A percentile compares a stretch with the other conserved stretches of the same genome.
Conservation (phyloP, 37 sponge, comb jelly and placozoan genomes). For the Cliona cf. orientalis region DNA sequence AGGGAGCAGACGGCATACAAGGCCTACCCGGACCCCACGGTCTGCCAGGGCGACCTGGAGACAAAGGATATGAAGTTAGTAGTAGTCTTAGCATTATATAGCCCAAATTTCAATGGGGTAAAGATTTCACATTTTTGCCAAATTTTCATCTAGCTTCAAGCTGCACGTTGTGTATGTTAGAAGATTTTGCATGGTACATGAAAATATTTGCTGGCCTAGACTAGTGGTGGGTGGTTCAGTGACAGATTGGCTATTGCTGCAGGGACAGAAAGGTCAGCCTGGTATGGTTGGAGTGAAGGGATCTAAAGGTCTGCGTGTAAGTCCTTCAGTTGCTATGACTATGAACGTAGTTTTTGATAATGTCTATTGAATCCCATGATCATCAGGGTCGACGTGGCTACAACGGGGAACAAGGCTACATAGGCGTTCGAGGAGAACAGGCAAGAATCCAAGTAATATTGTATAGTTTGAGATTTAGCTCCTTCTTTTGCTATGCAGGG, state of each 20-base stretch:
- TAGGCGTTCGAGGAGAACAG: not conserved
- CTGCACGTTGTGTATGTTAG: not conserved
- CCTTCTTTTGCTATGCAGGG: not conserved
- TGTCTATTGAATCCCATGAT: not conserved
- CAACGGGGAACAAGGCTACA: not conserved
- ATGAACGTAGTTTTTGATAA: not conserved
- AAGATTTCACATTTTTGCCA: not conserved
- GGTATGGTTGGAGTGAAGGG: slow-evolving; percentile 22
- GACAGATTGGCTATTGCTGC: not conserved
- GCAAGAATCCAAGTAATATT: not conserved
- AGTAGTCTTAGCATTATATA: not conserved
- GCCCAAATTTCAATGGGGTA: not conserved
- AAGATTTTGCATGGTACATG: not conserved
- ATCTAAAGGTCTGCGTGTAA: slow-evolving; percentile 7
- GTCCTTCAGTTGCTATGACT: not conserved
- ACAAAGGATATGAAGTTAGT: slow-evolving; percentile 26
- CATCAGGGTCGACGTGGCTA: slow-evolving; percentile 12
- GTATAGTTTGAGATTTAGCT: not conserved
- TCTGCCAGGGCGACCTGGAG: slow-evolving; percentile 7
- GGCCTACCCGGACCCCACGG: slow-evolving; percentile 16
- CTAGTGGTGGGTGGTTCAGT: no score
- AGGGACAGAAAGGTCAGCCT: slow-evolving; percentile 26
- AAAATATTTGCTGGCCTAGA: not conserved
- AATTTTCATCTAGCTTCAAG: not conserved
- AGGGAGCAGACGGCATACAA: slow-evolving; percentile 5